Base-by-base conservation (phyloP, 2,888 invertebrate genomes). In the Macrosiphum euphorbiae region DNA sequence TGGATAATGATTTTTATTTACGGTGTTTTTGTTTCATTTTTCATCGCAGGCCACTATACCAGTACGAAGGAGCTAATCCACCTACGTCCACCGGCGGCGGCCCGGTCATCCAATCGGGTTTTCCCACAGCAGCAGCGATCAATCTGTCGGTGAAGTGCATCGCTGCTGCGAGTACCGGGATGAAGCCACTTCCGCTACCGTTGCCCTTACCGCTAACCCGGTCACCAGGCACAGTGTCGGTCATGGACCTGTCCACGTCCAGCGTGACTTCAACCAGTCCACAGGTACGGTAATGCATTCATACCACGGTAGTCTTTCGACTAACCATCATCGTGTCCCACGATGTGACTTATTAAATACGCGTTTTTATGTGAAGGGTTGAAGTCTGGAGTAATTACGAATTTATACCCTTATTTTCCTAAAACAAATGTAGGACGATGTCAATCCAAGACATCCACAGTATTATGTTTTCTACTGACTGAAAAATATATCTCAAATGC, bases 91-190 rank as follows among this genome's bases (percentile, higher is more conserved):
- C 92, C n/a, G 90, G 94, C 41, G 55, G 92, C 24, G 90, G 94
- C 55, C 92, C 95, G 35, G 95, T 95, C 13, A 44, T 94, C 35
- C 94, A 94, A 85, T 92, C 91, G 94, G 95, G 91, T 95, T 95
- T 90, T 95, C 95, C 95, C 85, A 94, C 94, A 47, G 92, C 95
- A 67, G 95, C 95, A 88, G 98, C 98, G 95, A 98, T 98, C 96
- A 98, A 98, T 96, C 96, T 98, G 95, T 98, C 98, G 95, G 98
- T 98, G 95, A 98, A 98, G 96, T 98, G 98, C 95, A 97, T 97
- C 95, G 97, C 97, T 95, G 88, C 97, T 95, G 95, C 95, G 28
- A 95, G 94, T 94, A 86, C 90, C 86, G 94, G 94, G 61, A 94
- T 94, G 94, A 94, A 94, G 86, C 94, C 94, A 67, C 94, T 94